Base-by-base conservation (phyloP, 2,113 vertebrate species). In the Salvelinus fontinalis region DNA sequence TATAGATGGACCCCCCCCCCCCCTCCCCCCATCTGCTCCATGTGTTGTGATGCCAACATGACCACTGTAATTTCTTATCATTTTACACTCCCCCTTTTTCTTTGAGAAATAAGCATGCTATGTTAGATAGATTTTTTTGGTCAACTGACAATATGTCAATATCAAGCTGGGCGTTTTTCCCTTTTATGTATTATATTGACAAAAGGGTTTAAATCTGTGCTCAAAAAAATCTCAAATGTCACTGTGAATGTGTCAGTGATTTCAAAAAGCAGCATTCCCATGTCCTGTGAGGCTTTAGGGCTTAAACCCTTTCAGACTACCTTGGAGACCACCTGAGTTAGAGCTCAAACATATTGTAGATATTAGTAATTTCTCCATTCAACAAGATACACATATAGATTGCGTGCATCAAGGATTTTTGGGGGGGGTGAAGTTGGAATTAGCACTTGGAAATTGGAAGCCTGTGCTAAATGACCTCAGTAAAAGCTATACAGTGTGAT, bases 41-140 rank as follows among this genome's bases (percentile, higher is more conserved):
- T 89, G 81, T 87, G 84, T 85, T 86, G 86, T n/a, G 39, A 78
- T 74, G 80, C 79, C 80, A 79, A 86, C 79, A 87, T 81, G 59
- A 89, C 83, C 87, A 70, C 70, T 83, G 70, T 62, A 59, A 64
- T 70, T 85, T 74, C 73, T 84, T 81, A 75, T 9, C 73, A 39
- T 65, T 70, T 75, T 84, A 81, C 67, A 71, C 78, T 71, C 78
- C 84, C 75, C 82, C 5, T 34, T 87, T 81, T 87, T 78, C 83
- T 87, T 80, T 88, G 88, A 87, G 82, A 88, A 16, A 31, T 54
- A 51, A 49, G 51, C 26, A 82, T 80, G 51, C 16, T 75, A 22
- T 22, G 22, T 48, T 49, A 49, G 59, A 62, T 22, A 9, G 59
- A 11, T 22, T 62, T 22, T 62, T 64, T 64, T 18, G 51, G 51